Base-by-base conservation (phyloP, 2,888 invertebrate genomes). In the Plemyria rubiginata region DNA sequence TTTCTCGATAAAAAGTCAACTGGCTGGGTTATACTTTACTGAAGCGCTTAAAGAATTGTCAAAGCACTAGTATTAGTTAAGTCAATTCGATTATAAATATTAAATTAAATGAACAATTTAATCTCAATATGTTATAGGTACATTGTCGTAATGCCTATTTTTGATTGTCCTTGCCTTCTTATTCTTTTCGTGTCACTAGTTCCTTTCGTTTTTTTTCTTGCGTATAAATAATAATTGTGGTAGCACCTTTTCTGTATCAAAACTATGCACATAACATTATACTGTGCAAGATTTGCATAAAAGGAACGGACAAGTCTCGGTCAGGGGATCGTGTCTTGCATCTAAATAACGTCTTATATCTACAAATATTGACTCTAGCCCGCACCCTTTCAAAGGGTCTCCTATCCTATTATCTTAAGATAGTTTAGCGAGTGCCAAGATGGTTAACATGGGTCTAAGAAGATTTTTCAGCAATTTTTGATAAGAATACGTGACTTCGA, bases 301-400 rank as follows among this genome's bases (percentile, higher is more conserved):
- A 86, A 85, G 83, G 79, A 79, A 79, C 80, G 81, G 80, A 78
- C 81, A 75, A 80, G 79, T 82, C 81, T 79, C 77, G 81, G 82
- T 80, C 80, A 80, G 81, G 77, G 80, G 87, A 85, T 87, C 91
- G 90, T 90, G 91, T 88, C 87, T 83, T 78, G 91, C 90, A 91
- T 92, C 88, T 88, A 89, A 91, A 92, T 91, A 89, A 85, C 88
- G 88, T 87, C 88, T 91, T 92, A 91, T 89, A 87, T 90, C 88
- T 87, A 88, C 90, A 90, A 92, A 92, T 90, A 92, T 92, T 92
- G 88, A 88, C 91, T 86, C 81, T 84, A 80, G 78, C 79, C 86
- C 85, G 84, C 84, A 88, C 87, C 88, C 89, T 88, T 86, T 84
- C 74, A 81, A 81, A 86, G 85, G 85, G 86, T 11, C 78, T 45